Evolutionary conservation across 2,113 vertebrate genomes (phyloP).

Genomic region (Mesocricetus auratus): DNA sequence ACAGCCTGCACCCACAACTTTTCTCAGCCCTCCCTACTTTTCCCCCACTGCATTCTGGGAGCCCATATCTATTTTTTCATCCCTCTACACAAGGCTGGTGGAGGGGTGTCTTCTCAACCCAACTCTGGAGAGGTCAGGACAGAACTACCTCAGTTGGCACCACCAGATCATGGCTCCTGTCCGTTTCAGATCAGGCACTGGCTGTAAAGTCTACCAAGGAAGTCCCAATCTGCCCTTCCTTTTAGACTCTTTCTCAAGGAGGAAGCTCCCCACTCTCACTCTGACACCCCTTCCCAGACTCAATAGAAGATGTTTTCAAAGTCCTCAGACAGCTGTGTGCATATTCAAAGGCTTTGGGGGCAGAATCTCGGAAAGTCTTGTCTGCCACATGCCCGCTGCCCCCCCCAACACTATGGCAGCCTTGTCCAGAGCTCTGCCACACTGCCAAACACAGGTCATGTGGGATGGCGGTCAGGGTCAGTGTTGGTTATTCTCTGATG

Average conservation of each 20-base stretch:
- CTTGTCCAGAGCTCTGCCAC: not conserved
- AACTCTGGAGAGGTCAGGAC: conserved; percentile 50
- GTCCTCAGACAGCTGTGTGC: not conserved
- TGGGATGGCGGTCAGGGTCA: not conserved
- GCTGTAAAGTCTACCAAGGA: not conserved
- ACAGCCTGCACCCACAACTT: not conserved
- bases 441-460: not conserved
- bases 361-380: not conserved
- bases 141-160: conserved; percentile 81
- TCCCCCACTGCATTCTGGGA: conserved; percentile 10
- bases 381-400: not conserved
- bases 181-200: not conserved
- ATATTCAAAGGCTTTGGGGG: not conserved
- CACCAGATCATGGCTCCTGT: not conserved
- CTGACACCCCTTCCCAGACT: not conserved
- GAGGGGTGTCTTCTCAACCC: conserved; percentile 8
- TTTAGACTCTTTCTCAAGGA: not conserved
- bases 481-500: not conserved
- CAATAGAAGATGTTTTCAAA: not conserved
- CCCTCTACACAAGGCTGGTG: not conserved
- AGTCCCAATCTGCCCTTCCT: not conserved
- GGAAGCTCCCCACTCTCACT: not conserved
- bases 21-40: not conserved
- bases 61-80: conserved; percentile 21
- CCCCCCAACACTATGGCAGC: not conserved